Evolutionary conservation across 2,797 vertebrate genomes (phyloP).

Genomic region (Lophius americanus): DNA sequence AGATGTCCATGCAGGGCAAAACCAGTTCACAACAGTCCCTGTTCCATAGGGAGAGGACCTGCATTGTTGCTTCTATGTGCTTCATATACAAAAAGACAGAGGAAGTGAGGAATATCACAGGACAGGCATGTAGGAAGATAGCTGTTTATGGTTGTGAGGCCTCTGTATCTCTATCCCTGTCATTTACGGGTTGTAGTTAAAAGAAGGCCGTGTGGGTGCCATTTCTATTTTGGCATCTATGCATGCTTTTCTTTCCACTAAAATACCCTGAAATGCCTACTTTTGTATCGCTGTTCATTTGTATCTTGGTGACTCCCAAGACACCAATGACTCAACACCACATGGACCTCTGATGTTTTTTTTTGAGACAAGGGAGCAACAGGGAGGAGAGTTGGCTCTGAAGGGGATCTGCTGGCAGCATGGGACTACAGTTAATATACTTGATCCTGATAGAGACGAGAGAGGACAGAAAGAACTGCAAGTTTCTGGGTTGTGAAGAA

Average conservation of each 20-base stretch:
- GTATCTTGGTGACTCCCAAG: constrained; percentile 32
- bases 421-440: constrained; percentile 29
- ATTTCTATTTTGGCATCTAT: constrained; percentile 62
- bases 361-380: constrained; percentile 16
- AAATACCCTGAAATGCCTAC: constrained; percentile 52
- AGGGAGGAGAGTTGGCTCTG: background rate
- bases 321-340: constrained; percentile 15
- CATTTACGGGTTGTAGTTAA: constrained; percentile 72
- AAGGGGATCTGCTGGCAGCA: constrained; percentile 20
- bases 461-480: background rate
- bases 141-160: constrained; percentile 66
- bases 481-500: constrained; percentile 35
- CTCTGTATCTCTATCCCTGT: constrained; percentile 68
- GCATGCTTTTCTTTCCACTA: constrained; percentile 38
- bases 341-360: constrained; percentile 37
- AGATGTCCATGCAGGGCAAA: constrained; percentile 48
- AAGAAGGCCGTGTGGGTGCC: constrained; percentile 28
- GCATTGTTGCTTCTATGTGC: constrained; percentile 28
- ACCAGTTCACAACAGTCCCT: constrained; percentile 45
- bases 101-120: constrained; percentile 32
- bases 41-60: constrained; percentile 27
- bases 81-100: constrained; percentile 39
- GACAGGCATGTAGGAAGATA: constrained; percentile 59
- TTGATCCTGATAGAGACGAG: constrained; percentile 22
- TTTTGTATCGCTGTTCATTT: constrained; percentile 29